These are phyloP conservation scores for Eidolon dupreanum DNA, from an alignment of 2,797 vertebrate genomes.

Conservation along the genomic window DNA sequence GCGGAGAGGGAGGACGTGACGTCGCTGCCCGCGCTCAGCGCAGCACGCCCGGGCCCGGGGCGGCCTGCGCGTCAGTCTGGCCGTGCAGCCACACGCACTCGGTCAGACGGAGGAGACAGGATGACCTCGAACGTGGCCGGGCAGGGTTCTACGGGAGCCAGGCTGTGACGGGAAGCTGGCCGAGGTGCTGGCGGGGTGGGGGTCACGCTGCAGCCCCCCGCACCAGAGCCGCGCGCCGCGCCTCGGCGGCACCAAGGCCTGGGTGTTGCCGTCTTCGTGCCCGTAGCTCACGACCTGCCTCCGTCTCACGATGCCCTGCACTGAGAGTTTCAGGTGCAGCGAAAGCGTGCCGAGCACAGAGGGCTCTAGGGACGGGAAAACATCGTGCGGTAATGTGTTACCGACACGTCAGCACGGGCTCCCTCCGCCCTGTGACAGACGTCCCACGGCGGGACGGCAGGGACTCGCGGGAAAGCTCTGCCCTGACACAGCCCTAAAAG, in stretches of 20 bases:
- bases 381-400: too few species aligned
- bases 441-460: too few species aligned
- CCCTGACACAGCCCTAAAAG: neutral
- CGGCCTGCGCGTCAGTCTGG: fast-evolving
- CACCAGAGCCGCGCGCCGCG: too few species aligned
- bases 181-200: too few species aligned
- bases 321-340: neutral
- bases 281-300: too few species aligned
- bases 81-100: fast-evolving
- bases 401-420: too few species aligned
- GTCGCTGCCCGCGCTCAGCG: neutral
- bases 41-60: fast-evolving
- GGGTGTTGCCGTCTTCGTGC: too few species aligned
- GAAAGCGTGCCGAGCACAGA: fast-evolving
- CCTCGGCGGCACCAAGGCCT: too few species aligned
- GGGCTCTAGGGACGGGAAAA: neutral
- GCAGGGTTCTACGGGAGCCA: fast-evolving
- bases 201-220: too few species aligned
- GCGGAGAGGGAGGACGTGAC: neutral
- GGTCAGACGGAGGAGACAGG: neutral
- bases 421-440: neutral
- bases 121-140: neutral
- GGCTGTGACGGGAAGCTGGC: too few species aligned
- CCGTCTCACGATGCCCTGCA: fast-evolving
- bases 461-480: neutral